phyloP scores from a whole-genome alignment of 2,113 vertebrate species.

The Tachysurus vachellii region DNA sequence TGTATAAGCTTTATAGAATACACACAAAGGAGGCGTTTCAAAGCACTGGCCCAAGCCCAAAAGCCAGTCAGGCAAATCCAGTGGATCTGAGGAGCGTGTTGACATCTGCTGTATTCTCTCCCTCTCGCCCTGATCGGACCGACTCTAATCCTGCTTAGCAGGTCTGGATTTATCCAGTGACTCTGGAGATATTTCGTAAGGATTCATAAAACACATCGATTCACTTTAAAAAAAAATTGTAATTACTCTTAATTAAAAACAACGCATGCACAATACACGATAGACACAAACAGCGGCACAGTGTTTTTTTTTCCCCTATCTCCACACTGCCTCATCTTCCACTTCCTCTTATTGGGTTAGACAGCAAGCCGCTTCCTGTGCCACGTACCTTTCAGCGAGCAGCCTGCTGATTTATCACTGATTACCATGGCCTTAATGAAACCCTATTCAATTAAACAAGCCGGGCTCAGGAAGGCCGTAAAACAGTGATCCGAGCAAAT shows the following conservation, averaged over 20 bases:
- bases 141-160: slow-evolving; percentile 58
- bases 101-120: slow-evolving; percentile 64
- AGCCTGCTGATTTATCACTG: slow-evolving; percentile 32
- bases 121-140: slow-evolving; percentile 59
- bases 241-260: background rate
- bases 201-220: background rate
- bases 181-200: background rate
- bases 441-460: slow-evolving; percentile 58
- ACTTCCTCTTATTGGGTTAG: slow-evolving; percentile 62
- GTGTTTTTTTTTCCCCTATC: slow-evolving; percentile 38
- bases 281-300: background rate
- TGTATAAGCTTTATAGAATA: slow-evolving; percentile 18
- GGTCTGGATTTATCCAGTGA: slow-evolving; percentile 52
- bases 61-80: slow-evolving; percentile 60
- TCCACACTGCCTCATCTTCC: slow-evolving; percentile 51
- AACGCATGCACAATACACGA: background rate
- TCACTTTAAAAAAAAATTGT: background rate
- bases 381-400: slow-evolving; percentile 12
- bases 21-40: slow-evolving; percentile 60
- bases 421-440: slow-evolving; percentile 57
- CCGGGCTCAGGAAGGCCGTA: slow-evolving; percentile 39
- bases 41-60: slow-evolving; percentile 59
- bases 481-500: slow-evolving; percentile 42
- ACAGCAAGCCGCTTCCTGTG: slow-evolving; percentile 52
- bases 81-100: slow-evolving; percentile 64